A percentile compares a stretch with the other conserved stretches of the same genome.
Evolutionary conservation across 2,888 invertebrate species (phyloP).

Genomic region (Capitulum mitella): DNA sequence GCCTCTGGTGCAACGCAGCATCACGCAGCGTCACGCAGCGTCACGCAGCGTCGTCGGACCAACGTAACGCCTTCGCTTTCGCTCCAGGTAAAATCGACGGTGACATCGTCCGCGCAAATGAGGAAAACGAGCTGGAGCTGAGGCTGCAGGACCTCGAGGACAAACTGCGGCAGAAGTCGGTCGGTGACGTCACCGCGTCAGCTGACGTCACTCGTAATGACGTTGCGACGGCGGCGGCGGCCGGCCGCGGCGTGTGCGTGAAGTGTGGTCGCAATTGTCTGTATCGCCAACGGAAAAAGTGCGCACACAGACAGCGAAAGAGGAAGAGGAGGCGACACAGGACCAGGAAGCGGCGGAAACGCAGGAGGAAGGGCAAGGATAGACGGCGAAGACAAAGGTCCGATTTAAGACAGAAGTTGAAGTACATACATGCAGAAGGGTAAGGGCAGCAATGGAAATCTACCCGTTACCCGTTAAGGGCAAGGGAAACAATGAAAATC

Average conservation of each 20-base stretch:
- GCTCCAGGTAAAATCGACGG: conserved; percentile 47
- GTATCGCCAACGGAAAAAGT: neutral
- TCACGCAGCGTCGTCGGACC: too few species aligned
- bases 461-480: too few species aligned
- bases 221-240: too few species aligned
- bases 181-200: neutral
- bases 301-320: neutral
- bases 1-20: too few species aligned
- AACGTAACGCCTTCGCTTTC: too few species aligned
- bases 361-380: neutral
- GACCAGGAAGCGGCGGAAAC: neutral
- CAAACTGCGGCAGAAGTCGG: neutral
- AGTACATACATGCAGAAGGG: neutral
- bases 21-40: too few species aligned
- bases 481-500: too few species aligned
- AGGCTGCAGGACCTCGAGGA: conserved; percentile 45
- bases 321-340: neutral
- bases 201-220: neutral
- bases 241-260: neutral
- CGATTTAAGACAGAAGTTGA: neutral
- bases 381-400: neutral
- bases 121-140: conserved; percentile 49
- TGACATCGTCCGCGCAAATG: conserved; percentile 70
- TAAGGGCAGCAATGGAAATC: too few species aligned
- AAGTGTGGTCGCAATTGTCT: neutral